Base-by-base conservation (phyloP, 2,797 vertebrate species). In the Nannoperca australis region DNA sequence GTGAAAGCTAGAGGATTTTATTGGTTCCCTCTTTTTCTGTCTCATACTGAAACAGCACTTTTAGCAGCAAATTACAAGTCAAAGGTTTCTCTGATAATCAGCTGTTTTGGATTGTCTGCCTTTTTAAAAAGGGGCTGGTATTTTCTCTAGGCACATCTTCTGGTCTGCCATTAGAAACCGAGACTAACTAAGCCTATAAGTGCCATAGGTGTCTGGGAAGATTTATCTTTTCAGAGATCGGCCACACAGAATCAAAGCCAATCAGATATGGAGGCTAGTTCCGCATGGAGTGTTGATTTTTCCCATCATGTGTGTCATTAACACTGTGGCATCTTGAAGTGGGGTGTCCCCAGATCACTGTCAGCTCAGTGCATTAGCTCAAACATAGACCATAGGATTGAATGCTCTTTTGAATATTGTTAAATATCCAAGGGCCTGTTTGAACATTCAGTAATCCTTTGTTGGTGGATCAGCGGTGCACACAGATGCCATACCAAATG, bases 401-500 rank as follows among this genome's bases (percentile, higher is more conserved):
- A 74, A 80, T 73, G 66, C n/a, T 24, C 71, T 42, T 75, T 84
- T 85, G 58, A 85, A 81, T 79, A 71, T 85, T 79, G 74, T 88
- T 78, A 73, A 83, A 86, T 83, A 85, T 84, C 79, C 63, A 55
- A 81, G 38, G 38, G 70, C 78, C 89, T 85, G 85, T 91, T 90
- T 82, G 83, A 88, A 88, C 80, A 80, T 79, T 82, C 24, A 2
- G 70, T 83, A 79, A 91, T 88, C 84, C 80, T 82, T 84, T 86
- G 84, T 86, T 90, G 85, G 86, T 86, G 76, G 86, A 81, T 89
- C 85, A 47, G 50, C 13, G 66, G 72, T 66, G 76, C 73, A 76
- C 84, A 87, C 90, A 90, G 90, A 90, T 88, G 86, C 81, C 79
- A 66, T 61, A 82, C 84, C 87, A 88, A 89, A 91, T 88, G 89